A percentile compares a stretch with the other conserved stretches of the same genome.
phyloP scores from a whole-genome alignment of 2,797 vertebrate species.

The Platyrinchus mystaceus region DNA sequence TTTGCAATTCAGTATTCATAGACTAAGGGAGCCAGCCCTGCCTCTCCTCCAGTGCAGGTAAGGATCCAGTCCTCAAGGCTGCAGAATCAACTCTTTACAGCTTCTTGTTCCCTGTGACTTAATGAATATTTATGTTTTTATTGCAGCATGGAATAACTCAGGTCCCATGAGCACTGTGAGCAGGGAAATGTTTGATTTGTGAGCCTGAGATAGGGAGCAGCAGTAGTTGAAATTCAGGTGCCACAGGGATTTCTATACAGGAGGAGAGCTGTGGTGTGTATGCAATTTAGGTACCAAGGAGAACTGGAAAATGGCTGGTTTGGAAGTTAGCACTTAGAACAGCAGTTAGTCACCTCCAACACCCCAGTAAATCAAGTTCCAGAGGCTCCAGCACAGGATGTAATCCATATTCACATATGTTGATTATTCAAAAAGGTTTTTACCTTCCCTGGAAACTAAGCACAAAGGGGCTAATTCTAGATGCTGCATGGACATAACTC shows the following conservation, averaged over 20 bases:
- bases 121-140: conserved; percentile 65
- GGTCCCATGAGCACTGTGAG: conserved; percentile 46
- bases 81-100: not conserved
- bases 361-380: not conserved
- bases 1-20: not conserved
- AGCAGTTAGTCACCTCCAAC: not conserved
- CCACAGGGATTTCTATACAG: not conserved
- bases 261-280: not conserved
- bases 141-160: conserved; percentile 48
- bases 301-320: not conserved
- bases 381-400: not conserved
- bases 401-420: not conserved
- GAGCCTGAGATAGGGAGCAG: conserved; percentile 26
- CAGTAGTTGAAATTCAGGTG: conserved; percentile 40
- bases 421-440: not conserved
- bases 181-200: conserved; percentile 56
- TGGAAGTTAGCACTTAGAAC: not conserved
- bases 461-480: not conserved
- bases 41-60: not conserved
- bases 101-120: conserved; percentile 30
- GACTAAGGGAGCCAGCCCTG: not conserved
- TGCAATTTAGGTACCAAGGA: not conserved
- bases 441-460: not conserved
- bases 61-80: not conserved
- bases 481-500: not conserved